phyloP scores from a whole-genome alignment of 1,140 invertebrate species.

The Carposina sasakii region DNA sequence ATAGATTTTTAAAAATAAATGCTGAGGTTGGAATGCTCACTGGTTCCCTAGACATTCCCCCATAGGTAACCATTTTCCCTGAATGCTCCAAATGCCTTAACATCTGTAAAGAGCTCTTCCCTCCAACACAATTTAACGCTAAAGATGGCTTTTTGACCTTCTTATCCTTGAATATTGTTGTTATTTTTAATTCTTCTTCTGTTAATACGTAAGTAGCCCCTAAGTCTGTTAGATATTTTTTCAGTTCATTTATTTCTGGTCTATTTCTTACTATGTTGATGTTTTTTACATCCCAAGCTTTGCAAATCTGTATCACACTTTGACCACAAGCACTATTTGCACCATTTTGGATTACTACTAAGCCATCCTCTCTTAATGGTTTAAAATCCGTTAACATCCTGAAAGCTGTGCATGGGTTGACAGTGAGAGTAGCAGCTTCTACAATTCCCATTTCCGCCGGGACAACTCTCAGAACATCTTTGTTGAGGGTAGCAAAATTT shows the following conservation, averaged over 20 bases:
- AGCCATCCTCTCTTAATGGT: slow-evolving; percentile 79
- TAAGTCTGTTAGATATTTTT: slow-evolving; percentile 79
- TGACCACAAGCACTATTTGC: slow-evolving; percentile 97
- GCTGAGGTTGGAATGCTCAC: slow-evolving; percentile 86
- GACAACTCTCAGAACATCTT: slow-evolving; percentile 80
- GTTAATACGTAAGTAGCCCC: slow-evolving; percentile 94
- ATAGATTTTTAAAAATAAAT: slow-evolving; percentile 95
- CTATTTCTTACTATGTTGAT: slow-evolving; percentile 92
- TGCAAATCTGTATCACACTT: slow-evolving; percentile 93
- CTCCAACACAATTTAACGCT: slow-evolving; percentile 96
- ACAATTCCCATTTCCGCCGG: slow-evolving; percentile 79
- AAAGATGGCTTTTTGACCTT: slow-evolving; percentile 82
- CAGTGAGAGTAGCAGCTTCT: slow-evolving; percentile 89
- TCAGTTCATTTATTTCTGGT: slow-evolving; percentile 84
- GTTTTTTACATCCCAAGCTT: slow-evolving; percentile 82
- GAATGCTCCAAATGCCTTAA: slow-evolving; percentile 81
- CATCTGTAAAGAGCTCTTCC: slow-evolving; percentile 89
- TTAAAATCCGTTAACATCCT: slow-evolving; percentile 96
- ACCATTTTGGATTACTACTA: slow-evolving; percentile 91
- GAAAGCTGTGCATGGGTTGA: slow-evolving; percentile 97
- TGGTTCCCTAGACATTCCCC: slow-evolving; percentile 96
- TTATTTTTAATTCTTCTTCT: slow-evolving; percentile 87
- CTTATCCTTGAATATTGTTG: slow-evolving; percentile 81
- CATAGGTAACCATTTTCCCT: slow-evolving; percentile 96
- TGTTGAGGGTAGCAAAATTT: slow-evolving; percentile 78